phyloP scores from a whole-genome alignment of 2,113 vertebrate species.

The Cephalopholis sonnerati region DNA sequence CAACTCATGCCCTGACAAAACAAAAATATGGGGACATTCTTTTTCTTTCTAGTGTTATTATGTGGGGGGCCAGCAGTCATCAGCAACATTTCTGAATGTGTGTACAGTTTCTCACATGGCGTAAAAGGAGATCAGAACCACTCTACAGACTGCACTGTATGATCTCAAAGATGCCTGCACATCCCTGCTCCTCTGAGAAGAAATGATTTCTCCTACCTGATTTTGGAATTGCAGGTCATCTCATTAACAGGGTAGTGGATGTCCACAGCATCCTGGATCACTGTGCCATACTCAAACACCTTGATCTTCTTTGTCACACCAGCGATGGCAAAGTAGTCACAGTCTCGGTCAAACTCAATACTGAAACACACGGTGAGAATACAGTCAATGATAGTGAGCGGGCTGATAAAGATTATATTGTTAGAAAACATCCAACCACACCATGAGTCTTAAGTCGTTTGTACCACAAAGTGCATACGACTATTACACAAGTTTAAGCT shows the following conservation, averaged over 20 bases:
- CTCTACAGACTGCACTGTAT: not conserved
- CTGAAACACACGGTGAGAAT: conserved; percentile 75
- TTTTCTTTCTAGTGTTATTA: not conserved
- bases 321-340: conserved; percentile 99
- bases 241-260: conserved; percentile 99
- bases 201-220: conserved; percentile 87
- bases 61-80: too few relatives aligned
- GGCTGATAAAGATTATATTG: not conserved
- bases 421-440: fast-evolving
- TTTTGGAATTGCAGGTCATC: conserved; percentile 99
- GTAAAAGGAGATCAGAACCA: not conserved
- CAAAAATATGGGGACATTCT: not conserved
- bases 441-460: not conserved
- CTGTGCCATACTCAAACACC: conserved; percentile 99
- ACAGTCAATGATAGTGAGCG: not conserved
- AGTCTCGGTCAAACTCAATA: conserved; percentile 99
- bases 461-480: too few relatives aligned
- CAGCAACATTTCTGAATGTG: not conserved
- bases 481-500: not conserved
- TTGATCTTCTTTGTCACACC: conserved; percentile 99
- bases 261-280: conserved; percentile 99
- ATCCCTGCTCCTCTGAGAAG: too few relatives aligned
- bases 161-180: not conserved
- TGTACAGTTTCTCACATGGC: too few relatives aligned
- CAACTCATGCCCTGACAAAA: too few relatives aligned